Conservation (phyloP, 2,888 invertebrate genomes). For the Caenorhabditis sinica region DNA sequence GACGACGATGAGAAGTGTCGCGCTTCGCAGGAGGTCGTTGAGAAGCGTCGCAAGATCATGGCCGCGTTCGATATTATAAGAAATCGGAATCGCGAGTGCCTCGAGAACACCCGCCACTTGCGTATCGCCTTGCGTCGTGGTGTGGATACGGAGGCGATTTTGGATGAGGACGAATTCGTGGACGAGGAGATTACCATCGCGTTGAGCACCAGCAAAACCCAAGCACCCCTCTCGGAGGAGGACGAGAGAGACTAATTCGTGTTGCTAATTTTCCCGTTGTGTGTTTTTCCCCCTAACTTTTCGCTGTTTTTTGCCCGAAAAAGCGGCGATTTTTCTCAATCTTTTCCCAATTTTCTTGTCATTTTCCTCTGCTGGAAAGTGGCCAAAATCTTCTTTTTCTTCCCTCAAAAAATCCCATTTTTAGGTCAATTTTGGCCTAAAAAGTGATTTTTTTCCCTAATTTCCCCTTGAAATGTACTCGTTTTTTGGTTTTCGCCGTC, state of each 20-base stretch:
- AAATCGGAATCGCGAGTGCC: slow-evolving; percentile 64
- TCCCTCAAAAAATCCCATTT: too few relatives aligned
- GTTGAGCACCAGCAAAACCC: slow-evolving; percentile 77
- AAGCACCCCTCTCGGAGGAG: slow-evolving; percentile 70
- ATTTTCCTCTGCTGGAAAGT: too few relatives aligned
- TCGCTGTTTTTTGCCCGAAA: slow-evolving; percentile 8
- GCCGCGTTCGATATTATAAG: slow-evolving; percentile 77
- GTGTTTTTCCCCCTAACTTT: background rate
- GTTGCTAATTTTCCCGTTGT: slow-evolving; percentile 3
- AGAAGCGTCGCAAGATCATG: slow-evolving; percentile 78
- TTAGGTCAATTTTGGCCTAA: too few relatives aligned
- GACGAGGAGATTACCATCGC: slow-evolving; percentile 81
- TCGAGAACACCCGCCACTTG: slow-evolving; percentile 61
- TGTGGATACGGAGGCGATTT: slow-evolving; percentile 72
- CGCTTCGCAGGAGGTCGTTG: slow-evolving; percentile 81
- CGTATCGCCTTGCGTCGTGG: slow-evolving; percentile 75
- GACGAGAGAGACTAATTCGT: slow-evolving; percentile 65
- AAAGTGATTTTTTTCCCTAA: too few relatives aligned
- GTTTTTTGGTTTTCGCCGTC: too few relatives aligned
- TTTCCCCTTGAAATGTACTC: slow-evolving; percentile 37
- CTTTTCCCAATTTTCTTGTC: slow-evolving; percentile 11
- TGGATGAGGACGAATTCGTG: slow-evolving; percentile 74
- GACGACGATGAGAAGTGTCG: slow-evolving; percentile 86
- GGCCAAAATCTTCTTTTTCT: too few relatives aligned
- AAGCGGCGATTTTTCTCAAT: slow-evolving; percentile 8